Evolutionary conservation across 2,888 invertebrate genomes (phyloP).

Genomic region (Agrochola lota): DNA sequence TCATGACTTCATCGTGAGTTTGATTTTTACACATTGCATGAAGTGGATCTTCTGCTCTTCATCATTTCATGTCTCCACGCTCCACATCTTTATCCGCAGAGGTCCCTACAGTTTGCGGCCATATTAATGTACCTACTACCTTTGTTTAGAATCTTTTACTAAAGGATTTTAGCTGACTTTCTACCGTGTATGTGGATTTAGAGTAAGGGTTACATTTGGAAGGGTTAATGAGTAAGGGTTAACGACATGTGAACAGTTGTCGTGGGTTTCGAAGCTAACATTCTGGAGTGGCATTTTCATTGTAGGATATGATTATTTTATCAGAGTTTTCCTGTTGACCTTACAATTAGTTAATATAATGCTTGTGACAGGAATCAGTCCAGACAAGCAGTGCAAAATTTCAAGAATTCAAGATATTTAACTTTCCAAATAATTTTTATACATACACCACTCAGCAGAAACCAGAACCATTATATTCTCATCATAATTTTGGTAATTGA

Average conservation of each 20-base stretch:
- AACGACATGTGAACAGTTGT: not conserved
- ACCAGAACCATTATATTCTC: not conserved
- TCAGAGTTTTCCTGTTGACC: not conserved
- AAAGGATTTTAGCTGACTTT: conserved; percentile 35
- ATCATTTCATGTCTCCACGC: too few species aligned
- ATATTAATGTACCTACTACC: conserved; percentile 39
- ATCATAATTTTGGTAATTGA: not conserved
- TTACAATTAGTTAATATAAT: not conserved
- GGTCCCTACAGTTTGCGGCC: conserved; percentile 33
- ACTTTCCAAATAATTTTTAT: not conserved
- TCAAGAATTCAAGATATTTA: not conserved
- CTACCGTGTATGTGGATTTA: not conserved
- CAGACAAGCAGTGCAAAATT: not conserved
- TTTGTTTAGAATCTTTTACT: conserved; percentile 38
- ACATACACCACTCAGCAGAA: not conserved
- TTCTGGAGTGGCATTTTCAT: not conserved
- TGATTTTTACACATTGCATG: not conserved
- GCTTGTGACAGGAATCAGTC: not conserved
- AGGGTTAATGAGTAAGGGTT: conserved; percentile 10
- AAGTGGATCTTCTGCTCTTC: conserved; percentile 21
- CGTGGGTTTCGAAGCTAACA: not conserved
- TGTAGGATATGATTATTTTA: not conserved
- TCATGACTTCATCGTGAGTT: not conserved
- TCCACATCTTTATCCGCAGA: conserved; percentile 25
- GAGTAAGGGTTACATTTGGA: not conserved